Percentiles rank a stretch among this genome's conserved stretches.
These are phyloP conservation scores for Eleutherodactylus coqui DNA, from an alignment of 2,797 vertebrate species.

Conservation along the genomic window DNA sequence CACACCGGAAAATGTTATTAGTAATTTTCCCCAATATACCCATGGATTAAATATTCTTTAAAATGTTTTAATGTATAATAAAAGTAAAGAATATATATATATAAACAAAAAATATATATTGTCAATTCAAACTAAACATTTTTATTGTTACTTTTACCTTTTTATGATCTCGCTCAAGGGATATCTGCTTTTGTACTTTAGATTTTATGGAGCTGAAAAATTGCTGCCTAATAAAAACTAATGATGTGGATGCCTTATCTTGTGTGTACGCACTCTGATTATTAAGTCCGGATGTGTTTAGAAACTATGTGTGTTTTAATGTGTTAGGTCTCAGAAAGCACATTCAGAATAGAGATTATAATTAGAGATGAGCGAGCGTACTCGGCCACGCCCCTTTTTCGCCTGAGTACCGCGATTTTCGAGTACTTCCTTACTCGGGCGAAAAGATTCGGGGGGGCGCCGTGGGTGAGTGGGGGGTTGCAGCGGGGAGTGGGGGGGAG, in stretches of 20 bases:
- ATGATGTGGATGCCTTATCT: slow-evolving; percentile 4
- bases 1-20: too few species aligned
- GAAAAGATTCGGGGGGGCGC: too few species aligned
- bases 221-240: slow-evolving; percentile 50
- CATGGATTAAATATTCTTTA: background rate
- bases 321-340: background rate
- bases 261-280: background rate
- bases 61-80: background rate
- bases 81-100: background rate
- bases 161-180: slow-evolving; percentile 47
- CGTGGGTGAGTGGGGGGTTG: too few species aligned
- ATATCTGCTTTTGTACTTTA: slow-evolving; percentile 36
- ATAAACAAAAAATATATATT: background rate
- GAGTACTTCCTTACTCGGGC: too few species aligned
- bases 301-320: too few species aligned
- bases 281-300: background rate
- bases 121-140: slow-evolving; percentile 56
- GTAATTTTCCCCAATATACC: too few species aligned
- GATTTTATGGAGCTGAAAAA: slow-evolving; percentile 57
- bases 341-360: background rate
- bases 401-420: too few species aligned
- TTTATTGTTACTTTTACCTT: slow-evolving; percentile 70
- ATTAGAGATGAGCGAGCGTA: too few species aligned
- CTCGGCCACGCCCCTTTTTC: too few species aligned
- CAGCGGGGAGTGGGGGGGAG: too few species aligned